phyloP scores from a whole-genome alignment of 2,113 vertebrate species.

The Odocoileus virginianus region DNA sequence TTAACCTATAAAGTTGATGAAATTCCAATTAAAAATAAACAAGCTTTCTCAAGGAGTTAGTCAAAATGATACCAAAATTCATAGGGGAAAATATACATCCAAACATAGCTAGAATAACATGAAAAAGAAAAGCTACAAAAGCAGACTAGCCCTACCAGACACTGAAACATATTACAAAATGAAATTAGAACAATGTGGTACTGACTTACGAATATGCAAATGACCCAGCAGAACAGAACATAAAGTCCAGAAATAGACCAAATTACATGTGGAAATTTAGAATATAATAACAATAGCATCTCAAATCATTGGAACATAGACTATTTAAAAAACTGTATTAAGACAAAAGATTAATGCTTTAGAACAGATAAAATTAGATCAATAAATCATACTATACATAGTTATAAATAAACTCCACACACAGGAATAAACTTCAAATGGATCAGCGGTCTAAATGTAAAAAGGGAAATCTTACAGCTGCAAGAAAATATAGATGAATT shows the following conservation, averaged over 20 bases:
- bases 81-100: not conserved
- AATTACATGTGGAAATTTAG: not conserved
- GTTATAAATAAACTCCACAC: not conserved
- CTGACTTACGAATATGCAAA: not conserved
- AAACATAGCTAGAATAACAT: constrained; percentile 1
- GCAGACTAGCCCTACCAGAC: not conserved
- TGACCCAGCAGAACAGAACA: not conserved
- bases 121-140: not conserved
- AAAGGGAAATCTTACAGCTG: constrained; percentile 17
- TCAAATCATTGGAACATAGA: not conserved
- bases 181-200: not conserved
- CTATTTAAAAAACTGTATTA: not conserved
- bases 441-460: not conserved
- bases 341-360: not conserved
- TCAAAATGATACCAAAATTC: not conserved
- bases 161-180: not conserved
- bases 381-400: not conserved
- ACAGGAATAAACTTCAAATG: not conserved
- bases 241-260: not conserved
- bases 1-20: constrained; percentile 5
- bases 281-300: not conserved
- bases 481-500: not conserved
- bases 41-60: not conserved
- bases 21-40: constrained; percentile 30
- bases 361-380: not conserved